Conservation (phyloP, 2,797 vertebrate species). For the Sarcophilus harrisii region DNA sequence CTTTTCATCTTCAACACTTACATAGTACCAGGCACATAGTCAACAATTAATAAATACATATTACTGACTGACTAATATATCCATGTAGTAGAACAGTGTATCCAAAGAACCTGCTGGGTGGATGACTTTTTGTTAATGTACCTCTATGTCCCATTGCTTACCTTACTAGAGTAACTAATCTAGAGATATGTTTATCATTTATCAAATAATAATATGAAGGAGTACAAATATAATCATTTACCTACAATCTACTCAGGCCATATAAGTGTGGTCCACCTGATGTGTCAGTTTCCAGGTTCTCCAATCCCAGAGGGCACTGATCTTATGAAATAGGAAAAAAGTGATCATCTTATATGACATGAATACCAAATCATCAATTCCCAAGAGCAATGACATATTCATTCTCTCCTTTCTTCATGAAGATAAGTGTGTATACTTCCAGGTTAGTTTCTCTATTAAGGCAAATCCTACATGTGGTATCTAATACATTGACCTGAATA, state of each 20-base stretch:
- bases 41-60: neutral
- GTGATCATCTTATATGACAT: neutral
- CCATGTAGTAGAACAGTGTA: neutral
- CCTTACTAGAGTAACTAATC: neutral
- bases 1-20: neutral
- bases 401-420: neutral
- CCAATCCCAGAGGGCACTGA: neutral
- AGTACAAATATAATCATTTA: neutral
- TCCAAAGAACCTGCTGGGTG: neutral
- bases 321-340: neutral
- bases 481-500: neutral
- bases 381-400: neutral
- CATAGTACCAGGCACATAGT: neutral
- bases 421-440: neutral
- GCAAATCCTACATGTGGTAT: neutral
- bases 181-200: neutral
- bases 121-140: neutral
- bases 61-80: neutral
- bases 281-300: neutral
- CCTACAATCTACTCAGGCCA: neutral
- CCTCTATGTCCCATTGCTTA: neutral
- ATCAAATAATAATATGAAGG: neutral
- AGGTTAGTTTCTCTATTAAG: neutral
- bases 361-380: neutral
- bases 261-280: neutral